These are phyloP conservation scores for Geotrupes spiniger DNA, from an alignment of 2,888 invertebrate genomes.

Conservation along the genomic window DNA sequence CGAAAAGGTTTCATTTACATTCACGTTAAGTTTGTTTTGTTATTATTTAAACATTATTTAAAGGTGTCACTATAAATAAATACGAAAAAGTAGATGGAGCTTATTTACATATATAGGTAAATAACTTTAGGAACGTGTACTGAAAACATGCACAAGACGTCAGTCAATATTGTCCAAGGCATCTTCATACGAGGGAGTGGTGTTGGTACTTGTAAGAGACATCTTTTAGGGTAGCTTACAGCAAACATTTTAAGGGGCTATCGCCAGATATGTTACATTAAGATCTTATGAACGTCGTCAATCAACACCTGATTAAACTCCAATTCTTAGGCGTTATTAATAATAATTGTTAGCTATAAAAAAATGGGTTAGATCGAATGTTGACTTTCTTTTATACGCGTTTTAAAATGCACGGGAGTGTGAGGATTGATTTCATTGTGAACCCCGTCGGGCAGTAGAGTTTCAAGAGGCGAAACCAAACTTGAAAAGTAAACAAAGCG, in stretches of 20 bases:
- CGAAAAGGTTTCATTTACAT: no score
- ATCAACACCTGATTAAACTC: no score
- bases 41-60: conserved; percentile 18
- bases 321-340: no score
- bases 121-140: conserved; percentile 35
- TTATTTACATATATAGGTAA: conserved; percentile 34
- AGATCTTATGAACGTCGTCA: no score
- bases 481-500: conserved; percentile 28
- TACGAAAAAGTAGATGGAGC: conserved; percentile 12
- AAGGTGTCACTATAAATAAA: conserved; percentile 19
- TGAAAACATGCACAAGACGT: conserved; percentile 32
- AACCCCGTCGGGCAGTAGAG: conserved; percentile 22
- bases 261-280: conserved; percentile 26
- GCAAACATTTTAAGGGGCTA: conserved; percentile 40
- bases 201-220: conserved; percentile 29
- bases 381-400: no score
- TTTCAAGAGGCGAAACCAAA: conserved; percentile 29
- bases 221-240: conserved; percentile 41
- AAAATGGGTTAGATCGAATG: no score
- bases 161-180: conserved; percentile 34
- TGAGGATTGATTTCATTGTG: conserved; percentile 22
- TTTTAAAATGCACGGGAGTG: no score
- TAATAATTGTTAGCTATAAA: no score
- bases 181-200: conserved; percentile 32
- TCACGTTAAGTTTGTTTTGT: conserved; percentile 7